phyloP scores from a whole-genome alignment of 1,140 invertebrate species.

The Chelonus insularis region DNA sequence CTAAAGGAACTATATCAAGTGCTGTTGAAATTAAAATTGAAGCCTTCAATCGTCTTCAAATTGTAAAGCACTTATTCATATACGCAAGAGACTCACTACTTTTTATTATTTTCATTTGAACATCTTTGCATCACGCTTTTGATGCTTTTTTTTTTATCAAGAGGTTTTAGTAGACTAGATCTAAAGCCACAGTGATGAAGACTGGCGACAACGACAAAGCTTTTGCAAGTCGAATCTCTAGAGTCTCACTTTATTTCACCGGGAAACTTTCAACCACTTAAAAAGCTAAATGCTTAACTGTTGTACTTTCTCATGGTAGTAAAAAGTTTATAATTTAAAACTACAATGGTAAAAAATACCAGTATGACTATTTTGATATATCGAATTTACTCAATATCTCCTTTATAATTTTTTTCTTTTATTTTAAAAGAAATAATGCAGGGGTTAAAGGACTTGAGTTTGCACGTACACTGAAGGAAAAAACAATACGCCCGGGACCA shows the following conservation, averaged over 20 bases:
- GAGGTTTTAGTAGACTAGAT: slow-evolving; percentile 8
- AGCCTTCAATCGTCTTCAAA: slow-evolving; percentile 23
- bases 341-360: neutral
- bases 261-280: slow-evolving; percentile 10
- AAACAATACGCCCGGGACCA: neutral
- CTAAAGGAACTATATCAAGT: neutral
- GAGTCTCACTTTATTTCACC: slow-evolving; percentile 8
- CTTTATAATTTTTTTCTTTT: too few relatives aligned
- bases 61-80: slow-evolving; percentile 26
- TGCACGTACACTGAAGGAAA: neutral
- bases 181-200: slow-evolving; percentile 7
- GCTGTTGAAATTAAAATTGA: slow-evolving; percentile 23
- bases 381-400: too few relatives aligned
- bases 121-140: neutral
- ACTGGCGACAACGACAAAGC: neutral
- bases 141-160: slow-evolving; percentile 12
- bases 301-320: slow-evolving; percentile 4
- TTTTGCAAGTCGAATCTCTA: slow-evolving; percentile 22
- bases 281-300: slow-evolving; percentile 17
- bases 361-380: too few relatives aligned
- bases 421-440: too few relatives aligned
- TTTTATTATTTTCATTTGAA: neutral
- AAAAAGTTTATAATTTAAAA: slow-evolving; percentile 17
- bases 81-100: neutral
- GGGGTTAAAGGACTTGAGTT: neutral